A percentile compares a stretch with the other conserved stretches of the same genome.
phyloP scores from a whole-genome alignment of 1,140 invertebrate genomes.

The Oncopodura yosiiana region DNA sequence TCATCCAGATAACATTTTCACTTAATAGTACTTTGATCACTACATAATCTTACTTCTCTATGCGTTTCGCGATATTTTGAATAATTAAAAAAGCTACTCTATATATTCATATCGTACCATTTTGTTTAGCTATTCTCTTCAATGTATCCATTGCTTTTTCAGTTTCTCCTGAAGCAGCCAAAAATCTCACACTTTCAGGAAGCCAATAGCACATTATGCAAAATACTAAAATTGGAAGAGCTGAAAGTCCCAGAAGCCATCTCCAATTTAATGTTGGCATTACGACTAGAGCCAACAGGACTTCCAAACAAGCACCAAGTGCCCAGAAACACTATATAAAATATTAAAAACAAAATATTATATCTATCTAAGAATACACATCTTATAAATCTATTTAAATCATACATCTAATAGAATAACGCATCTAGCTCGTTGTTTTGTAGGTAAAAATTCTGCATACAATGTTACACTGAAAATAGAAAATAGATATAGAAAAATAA shows the following conservation, averaged over 20 bases:
- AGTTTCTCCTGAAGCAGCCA: conserved; percentile 70
- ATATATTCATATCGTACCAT: too few relatives aligned
- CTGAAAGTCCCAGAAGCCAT: conserved; percentile 78
- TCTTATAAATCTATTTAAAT: conserved; percentile 39
- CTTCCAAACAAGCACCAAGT: conserved; percentile 83
- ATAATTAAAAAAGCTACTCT: too few relatives aligned
- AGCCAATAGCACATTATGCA: conserved; percentile 54
- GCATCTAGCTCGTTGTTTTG: conserved; percentile 85
- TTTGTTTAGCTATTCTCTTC: conserved; percentile 73
- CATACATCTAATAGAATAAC: conserved; percentile 87
- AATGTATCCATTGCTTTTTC: conserved; percentile 77
- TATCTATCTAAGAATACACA: background rate
- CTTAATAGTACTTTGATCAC: too few relatives aligned
- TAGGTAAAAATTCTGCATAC: conserved; percentile 89
- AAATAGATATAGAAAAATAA: conserved; percentile 1
- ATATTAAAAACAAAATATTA: background rate
- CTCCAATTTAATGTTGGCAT: conserved; percentile 88
- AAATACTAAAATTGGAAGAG: conserved; percentile 76
- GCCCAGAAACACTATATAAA: conserved; percentile 81
- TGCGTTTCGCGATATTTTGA: too few relatives aligned
- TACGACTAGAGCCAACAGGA: conserved; percentile 75
- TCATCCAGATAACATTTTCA: too few relatives aligned
- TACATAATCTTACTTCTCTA: too few relatives aligned
- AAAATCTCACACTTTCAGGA: conserved; percentile 82
- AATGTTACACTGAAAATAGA: conserved; percentile 69